Conservation (phyloP, 2,888 invertebrate species). For the Chorisops tibialis region DNA sequence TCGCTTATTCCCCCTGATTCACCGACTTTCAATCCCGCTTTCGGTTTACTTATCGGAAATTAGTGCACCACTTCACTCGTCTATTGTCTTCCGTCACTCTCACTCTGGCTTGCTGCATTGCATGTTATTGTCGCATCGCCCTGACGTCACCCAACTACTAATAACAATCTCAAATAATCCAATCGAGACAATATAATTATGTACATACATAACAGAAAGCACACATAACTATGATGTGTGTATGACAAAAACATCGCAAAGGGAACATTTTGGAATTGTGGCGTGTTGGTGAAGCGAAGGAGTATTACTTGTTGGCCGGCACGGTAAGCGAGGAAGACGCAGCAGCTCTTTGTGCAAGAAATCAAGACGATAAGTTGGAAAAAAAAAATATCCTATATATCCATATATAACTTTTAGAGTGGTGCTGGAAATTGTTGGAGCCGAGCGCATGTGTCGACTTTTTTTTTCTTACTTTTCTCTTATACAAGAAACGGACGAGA, state of each 20-base stretch:
- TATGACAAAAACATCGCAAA: constrained; percentile 12
- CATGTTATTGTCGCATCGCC: not conserved
- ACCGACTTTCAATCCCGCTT: not conserved
- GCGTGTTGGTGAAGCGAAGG: not conserved
- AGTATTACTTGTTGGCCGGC: too few relatives aligned
- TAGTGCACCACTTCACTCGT: constrained; percentile 21
- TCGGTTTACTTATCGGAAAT: constrained; percentile 17
- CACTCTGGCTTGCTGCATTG: not conserved
- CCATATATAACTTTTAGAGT: too few relatives aligned
- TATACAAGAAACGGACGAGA: too few relatives aligned
- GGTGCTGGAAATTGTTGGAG: too few relatives aligned
- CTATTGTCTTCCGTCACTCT: constrained; percentile 2
- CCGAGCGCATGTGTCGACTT: too few relatives aligned
- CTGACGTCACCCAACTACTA: constrained; percentile 14
- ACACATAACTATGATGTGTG: too few relatives aligned
- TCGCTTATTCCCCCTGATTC: constrained; percentile 17
- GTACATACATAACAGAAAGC: constrained; percentile 4
- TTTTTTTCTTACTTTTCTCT: too few relatives aligned
- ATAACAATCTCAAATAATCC: constrained; percentile 25
- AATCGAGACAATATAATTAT: constrained; percentile 25
- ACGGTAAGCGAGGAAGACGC: too few relatives aligned
- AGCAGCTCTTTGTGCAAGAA: too few relatives aligned
- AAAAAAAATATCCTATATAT: too few relatives aligned
- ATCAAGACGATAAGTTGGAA: too few relatives aligned
- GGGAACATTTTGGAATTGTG: not conserved